Evolutionary conservation across 2,113 vertebrate genomes (phyloP).

Genomic region (Epinephelus moara): DNA sequence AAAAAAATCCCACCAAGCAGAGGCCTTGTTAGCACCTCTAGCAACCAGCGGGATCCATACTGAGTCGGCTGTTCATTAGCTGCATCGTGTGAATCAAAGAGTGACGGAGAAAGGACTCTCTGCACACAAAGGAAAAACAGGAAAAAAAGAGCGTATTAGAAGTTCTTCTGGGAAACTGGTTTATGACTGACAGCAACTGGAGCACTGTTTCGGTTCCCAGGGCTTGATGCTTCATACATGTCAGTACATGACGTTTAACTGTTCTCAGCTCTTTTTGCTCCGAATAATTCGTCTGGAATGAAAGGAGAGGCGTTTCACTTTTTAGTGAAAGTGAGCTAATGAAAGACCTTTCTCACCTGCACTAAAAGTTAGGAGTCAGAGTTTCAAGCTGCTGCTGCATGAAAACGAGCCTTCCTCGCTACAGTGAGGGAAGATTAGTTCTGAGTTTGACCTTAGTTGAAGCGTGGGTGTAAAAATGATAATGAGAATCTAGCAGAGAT

Average conservation of each 20-base stretch:
- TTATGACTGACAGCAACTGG: conserved; percentile 46
- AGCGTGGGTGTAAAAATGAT: conserved; percentile 41
- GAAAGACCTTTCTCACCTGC: conserved; percentile 2
- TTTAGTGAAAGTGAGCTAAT: conserved; percentile 31
- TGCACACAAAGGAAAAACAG: conserved; percentile 31
- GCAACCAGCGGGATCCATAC: conserved; percentile 17
- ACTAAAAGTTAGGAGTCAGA: conserved; percentile 14
- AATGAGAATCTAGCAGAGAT: conserved; percentile 41
- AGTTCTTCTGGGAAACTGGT: conserved; percentile 42
- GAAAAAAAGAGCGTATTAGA: neutral
- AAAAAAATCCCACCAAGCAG: neutral
- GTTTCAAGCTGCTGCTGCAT: conserved; percentile 7
- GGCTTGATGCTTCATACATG: conserved; percentile 47
- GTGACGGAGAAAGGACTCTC: neutral
- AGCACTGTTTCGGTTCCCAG: conserved; percentile 39
- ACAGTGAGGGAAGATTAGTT: neutral
- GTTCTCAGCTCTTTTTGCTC: conserved; percentile 27
- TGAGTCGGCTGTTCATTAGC: conserved; percentile 26
- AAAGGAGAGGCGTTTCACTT: conserved; percentile 44
- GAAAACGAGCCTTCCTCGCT: conserved; percentile 16
- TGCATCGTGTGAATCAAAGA: conserved; percentile 22
- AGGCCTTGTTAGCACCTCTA: conserved; percentile 36
- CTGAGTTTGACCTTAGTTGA: conserved; percentile 31
- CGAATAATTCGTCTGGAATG: conserved; percentile 37
- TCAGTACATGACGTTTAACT: conserved; percentile 49